Conservation (phyloP, 53 echinoderm and acorn worm genomes). For the Mesocentrotus franciscanus region DNA sequence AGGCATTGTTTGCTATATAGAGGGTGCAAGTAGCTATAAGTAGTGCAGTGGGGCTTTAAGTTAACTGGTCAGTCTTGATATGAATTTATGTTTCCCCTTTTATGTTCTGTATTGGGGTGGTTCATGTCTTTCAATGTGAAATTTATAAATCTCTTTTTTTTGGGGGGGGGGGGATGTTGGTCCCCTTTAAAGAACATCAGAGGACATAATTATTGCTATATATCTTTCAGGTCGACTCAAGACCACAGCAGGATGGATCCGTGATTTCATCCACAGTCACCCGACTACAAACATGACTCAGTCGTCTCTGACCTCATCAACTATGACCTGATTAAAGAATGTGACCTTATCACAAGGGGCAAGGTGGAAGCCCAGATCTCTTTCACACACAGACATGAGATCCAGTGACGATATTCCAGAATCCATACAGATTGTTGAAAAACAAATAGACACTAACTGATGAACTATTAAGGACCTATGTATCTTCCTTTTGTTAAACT, state of each 20-base stretch:
- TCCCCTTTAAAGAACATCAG: neutral
- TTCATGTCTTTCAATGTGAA: too few species aligned
- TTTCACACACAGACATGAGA: slow-evolving; percentile 73
- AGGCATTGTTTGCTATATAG: too few species aligned
- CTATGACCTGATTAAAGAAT: slow-evolving; percentile 85
- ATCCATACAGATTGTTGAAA: slow-evolving; percentile 63
- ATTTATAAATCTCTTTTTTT: too few species aligned
- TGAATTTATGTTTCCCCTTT: too few species aligned
- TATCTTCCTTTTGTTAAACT: neutral
- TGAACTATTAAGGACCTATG: neutral
- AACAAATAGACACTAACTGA: slow-evolving; percentile 8
- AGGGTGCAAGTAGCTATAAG: too few species aligned
- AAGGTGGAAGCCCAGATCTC: slow-evolving; percentile 68
- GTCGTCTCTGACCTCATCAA: slow-evolving; percentile 86
- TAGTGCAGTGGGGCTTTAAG: too few species aligned
- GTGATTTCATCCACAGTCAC: slow-evolving; percentile 83
- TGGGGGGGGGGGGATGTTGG: neutral
- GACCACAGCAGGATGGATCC: slow-evolving; percentile 86
- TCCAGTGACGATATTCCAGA: slow-evolving; percentile 79
- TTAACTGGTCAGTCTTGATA: too few species aligned
- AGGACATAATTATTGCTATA: neutral
- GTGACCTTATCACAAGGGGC: slow-evolving; percentile 82
- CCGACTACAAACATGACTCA: slow-evolving; percentile 94
- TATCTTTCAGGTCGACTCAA: slow-evolving; percentile 77
- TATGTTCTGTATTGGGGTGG: too few species aligned